These are phyloP conservation scores for Heliocidaris erythrogramma DNA, from an alignment of 35 echinoderm and acorn worm genomes.

Conservation along the genomic window DNA sequence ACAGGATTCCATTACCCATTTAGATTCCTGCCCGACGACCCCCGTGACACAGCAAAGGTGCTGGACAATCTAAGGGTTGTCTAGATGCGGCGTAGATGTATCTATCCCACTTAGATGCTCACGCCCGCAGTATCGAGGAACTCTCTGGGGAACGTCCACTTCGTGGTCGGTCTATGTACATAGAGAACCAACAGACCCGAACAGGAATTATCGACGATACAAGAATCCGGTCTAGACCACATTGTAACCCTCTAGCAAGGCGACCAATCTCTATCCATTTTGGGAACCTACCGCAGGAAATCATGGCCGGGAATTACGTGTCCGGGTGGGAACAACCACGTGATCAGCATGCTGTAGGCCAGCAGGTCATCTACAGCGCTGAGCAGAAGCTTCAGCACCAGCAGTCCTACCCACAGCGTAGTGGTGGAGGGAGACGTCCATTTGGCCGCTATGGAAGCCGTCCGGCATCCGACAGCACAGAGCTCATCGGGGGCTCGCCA, in stretches of 20 bases:
- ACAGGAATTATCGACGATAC: constrained; percentile 10
- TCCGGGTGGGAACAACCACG: constrained; percentile 11
- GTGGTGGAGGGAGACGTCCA: not conserved
- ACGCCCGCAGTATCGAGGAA: constrained; percentile 40
- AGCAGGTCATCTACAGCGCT: constrained; percentile 18
- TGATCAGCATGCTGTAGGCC: not conserved
- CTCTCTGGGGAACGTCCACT: constrained; percentile 5
- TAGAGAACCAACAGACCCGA: constrained; percentile 18
- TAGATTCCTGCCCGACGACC: not conserved
- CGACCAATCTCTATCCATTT: constrained; percentile 22
- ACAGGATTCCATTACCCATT: not conserved
- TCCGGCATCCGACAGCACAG: constrained; percentile 4
- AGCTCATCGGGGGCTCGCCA: not conserved
- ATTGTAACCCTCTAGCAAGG: not conserved
- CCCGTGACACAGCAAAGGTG: not conserved
- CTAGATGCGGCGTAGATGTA: constrained; percentile 26
- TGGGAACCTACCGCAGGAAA: not conserved
- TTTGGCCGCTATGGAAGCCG: constrained; percentile 10
- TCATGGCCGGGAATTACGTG: constrained; percentile 18
- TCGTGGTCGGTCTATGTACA: constrained; percentile 42
- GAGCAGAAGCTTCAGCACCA: constrained; percentile 20
- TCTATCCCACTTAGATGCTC: constrained; percentile 40
- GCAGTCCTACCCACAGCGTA: constrained; percentile 34
- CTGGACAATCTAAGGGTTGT: not conserved
- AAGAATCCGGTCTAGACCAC: not conserved